Base-by-base conservation (phyloP, 2,888 invertebrate species). In the Matsumyia berberina region DNA sequence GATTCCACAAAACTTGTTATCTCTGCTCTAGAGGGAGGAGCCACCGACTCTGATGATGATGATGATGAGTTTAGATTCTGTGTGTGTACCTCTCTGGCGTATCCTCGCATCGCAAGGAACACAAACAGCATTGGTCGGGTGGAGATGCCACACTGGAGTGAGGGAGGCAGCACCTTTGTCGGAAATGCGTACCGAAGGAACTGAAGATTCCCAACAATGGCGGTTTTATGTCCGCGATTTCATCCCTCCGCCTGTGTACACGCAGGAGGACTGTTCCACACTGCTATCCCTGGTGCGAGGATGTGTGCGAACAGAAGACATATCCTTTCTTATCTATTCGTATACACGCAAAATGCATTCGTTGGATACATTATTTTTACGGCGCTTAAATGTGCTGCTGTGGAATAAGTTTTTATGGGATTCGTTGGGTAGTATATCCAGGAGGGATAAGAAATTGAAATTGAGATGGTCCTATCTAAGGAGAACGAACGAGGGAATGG, bases 171-270 rank as follows among this genome's bases (percentile, higher is more conserved):
- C 80, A 85, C 85, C 85, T 76, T 85, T 60, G 57, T 78, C 87
- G 87, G 86, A 87, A 86, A 87, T 87, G 87, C 87, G 87, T 87
- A 86, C 86, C 80, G 58, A 80, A 62, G 69, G 74, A 72, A 79
- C 74, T 74, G 70, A 73, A 89, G 89, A 89, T 89, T 90, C 88
- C 4, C 87, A 90, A 90, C 90, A 90, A 90, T 90, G 90, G 90
- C 90, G 90, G 88, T 89, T 89, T 89, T 88, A 90, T 89, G 88
- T 88, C 86, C 86, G 87, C 87, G 86, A 86, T 87, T 79, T 77
- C 86, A 70, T 37, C 57, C 82, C 42, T 80, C n/a, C n/a, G 79
- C 66, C 64, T 74, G 57, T 53, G 11, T 46, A 39, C 67, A 31
- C 64, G 69, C 57, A 39, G 33, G 31, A 55, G 17, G 9, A 15